Conservation (phyloP, 2,113 vertebrate species). For the Rhombomys opimus region DNA sequence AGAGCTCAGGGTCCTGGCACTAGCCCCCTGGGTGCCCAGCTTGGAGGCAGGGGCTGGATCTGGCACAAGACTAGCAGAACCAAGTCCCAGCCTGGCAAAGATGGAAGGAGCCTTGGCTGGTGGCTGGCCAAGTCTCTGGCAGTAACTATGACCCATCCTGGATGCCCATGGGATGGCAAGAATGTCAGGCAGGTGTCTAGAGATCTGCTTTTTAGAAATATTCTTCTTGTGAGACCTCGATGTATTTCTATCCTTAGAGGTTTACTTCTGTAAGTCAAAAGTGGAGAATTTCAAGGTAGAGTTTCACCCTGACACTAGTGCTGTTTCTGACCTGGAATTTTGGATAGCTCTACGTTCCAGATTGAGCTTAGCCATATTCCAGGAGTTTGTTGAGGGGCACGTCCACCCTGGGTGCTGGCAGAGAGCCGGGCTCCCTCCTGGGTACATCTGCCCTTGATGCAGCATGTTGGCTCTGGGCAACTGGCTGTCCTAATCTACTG, state of each 20-base stretch:
- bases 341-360: not conserved
- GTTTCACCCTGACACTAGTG: not conserved
- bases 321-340: constrained; percentile 10
- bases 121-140: not conserved
- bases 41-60: not conserved
- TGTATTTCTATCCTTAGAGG: not conserved
- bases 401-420: not conserved
- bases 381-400: not conserved
- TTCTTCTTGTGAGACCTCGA: not conserved
- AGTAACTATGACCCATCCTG: not conserved
- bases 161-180: no score
- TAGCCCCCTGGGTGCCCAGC: not conserved
- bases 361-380: not conserved
- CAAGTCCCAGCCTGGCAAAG: not conserved
- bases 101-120: not conserved
- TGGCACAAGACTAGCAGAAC: not conserved
- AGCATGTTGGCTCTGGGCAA: not conserved
- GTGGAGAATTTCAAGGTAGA: constrained; percentile 5
- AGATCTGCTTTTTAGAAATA: not conserved
- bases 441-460: not conserved
- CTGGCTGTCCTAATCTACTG: not conserved
- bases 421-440: not conserved
- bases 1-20: not conserved
- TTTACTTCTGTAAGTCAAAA: constrained; percentile 4
- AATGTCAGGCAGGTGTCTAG: not conserved